Base-by-base conservation (phyloP, 2,113 vertebrate genomes). In the Larimichthys crocea region DNA sequence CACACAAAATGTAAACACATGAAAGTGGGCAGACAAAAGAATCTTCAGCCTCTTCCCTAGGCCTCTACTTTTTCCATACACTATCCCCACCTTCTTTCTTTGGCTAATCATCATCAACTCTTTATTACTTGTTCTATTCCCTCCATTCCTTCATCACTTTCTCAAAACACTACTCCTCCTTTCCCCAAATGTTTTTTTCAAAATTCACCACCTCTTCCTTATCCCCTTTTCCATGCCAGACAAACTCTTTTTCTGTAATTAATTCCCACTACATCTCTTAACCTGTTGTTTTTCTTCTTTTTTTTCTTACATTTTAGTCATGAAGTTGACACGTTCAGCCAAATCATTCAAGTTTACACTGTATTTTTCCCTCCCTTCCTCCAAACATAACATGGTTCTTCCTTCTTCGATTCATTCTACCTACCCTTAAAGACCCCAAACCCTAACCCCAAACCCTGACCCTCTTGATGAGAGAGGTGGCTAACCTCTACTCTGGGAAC, bases 181-280 rank as follows among this genome's bases (percentile, higher is more conserved):
- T 84, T 61, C 46, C 53, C 8, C 55, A 31, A 66, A 29, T 62
- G n/a, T 35, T 24, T 4, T 73, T 77, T 78, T 62, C 68, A 74
- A 72, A 79, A 64, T 48, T 29, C 56, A 59, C 46, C 69, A 65
- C 74, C 40, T 56, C 64, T 74, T 55, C 24, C 12, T 68, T 19
- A 67, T 70, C 67, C 66, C 20, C 1, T 80, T 73, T 84, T 64
- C 74, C 74, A 84, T 69, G 29, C 62, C 15, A 64, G 73, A 66
- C 75, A 56, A 40, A 19, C 76, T 71, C 55, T 49, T 26, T 11
- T n/a, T 29, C 7, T 66, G 3, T 59, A 63, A 63, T 0, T 1
- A 42, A 44, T 60, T 48, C 42, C 64, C 42, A 46, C 20, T 16
- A 31, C 62, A 59, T 63, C 68, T 68, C 14, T 50, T 61, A 44